A percentile compares a stretch with the other conserved stretches of the same genome.
These are phyloP conservation scores for Mareca penelope DNA, from an alignment of 2,797 vertebrate genomes.

Conservation along the genomic window DNA sequence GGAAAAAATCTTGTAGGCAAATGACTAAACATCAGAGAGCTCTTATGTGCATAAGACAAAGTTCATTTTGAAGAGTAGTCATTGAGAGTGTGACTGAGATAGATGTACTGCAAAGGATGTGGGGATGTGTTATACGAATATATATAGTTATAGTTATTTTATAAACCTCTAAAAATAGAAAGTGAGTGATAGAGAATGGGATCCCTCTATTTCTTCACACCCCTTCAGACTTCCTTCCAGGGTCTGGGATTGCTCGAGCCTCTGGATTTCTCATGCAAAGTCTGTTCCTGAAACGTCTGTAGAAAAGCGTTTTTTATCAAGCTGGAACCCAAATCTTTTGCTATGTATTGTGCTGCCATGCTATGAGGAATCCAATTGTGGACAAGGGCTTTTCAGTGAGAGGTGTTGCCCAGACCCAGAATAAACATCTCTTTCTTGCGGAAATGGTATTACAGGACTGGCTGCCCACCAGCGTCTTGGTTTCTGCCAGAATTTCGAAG, in stretches of 20 bases:
- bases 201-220: not conserved
- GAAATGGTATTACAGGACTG: slow-evolving; percentile 13
- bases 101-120: not conserved
- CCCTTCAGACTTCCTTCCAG: not conserved
- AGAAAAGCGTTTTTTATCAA: not conserved
- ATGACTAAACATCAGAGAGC: not conserved
- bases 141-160: not conserved
- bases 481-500: slow-evolving; percentile 38
- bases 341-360: not conserved
- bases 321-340: not conserved
- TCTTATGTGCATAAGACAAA: not conserved
- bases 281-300: not conserved
- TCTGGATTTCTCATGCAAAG: not conserved
- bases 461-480: not conserved
- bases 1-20: slow-evolving; percentile 3
- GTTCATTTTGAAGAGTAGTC: not conserved
- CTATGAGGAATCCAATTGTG: not conserved
- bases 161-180: not conserved
- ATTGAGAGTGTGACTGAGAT: not conserved
- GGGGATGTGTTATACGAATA: not conserved
- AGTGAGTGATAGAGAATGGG: not conserved
- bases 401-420: slow-evolving; percentile 27
- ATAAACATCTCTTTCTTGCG: not conserved
- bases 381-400: not conserved
- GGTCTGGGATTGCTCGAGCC: not conserved